Conservation (phyloP, 2,113 vertebrate species). For the Caracal caracal region DNA sequence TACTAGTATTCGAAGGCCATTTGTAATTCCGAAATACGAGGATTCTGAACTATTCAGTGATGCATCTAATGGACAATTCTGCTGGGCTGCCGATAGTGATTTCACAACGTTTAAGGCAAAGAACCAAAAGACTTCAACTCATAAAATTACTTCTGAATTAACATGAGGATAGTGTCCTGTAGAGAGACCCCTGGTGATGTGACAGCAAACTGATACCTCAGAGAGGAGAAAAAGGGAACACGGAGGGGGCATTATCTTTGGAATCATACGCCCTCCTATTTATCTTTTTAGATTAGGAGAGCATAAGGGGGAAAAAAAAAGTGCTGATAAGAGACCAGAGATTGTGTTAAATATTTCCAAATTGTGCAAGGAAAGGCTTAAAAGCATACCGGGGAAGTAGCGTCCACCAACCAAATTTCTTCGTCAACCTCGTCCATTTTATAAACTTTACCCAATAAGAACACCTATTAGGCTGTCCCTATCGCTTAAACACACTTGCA, state of each 20-base stretch:
- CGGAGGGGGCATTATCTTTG: background rate
- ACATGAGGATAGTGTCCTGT: background rate
- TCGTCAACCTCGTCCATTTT: constrained; percentile 46
- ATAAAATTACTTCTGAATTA: background rate
- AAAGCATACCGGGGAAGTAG: constrained; percentile 32
- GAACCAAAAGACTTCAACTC: background rate
- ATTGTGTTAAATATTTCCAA: constrained; percentile 25
- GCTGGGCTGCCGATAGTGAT: background rate
- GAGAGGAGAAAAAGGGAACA: background rate
- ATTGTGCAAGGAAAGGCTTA: constrained; percentile 11
- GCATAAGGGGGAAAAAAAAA: background rate
- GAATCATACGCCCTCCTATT: background rate
- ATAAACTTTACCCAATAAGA: background rate
- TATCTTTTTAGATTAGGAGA: background rate
- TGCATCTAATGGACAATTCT: background rate
- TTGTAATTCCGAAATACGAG: background rate
- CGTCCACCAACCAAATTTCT: background rate
- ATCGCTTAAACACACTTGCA: constrained; percentile 25
- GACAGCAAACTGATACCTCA: background rate
- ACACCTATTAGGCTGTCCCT: constrained; percentile 40
- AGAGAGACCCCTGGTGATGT: background rate
- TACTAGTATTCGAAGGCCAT: background rate
- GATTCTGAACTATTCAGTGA: background rate
- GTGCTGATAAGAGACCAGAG: background rate
- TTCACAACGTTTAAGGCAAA: background rate